phyloP scores from a whole-genome alignment of 2,113 vertebrate genomes.

The Epinephelus cyanopodus region DNA sequence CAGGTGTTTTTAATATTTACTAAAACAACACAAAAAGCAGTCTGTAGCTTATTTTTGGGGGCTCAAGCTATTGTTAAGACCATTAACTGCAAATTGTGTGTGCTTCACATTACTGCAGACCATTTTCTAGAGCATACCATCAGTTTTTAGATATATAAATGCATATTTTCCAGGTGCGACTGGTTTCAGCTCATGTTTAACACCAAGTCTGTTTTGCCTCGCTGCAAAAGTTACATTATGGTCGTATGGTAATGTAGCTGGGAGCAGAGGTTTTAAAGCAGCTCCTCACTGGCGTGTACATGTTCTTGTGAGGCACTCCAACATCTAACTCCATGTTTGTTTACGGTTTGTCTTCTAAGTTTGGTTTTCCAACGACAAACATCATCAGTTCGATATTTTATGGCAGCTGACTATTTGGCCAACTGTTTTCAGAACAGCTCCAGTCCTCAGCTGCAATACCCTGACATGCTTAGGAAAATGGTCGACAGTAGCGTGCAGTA shows the following conservation, averaged over 20 bases:
- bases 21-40: constrained; percentile 16
- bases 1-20: constrained; percentile 11
- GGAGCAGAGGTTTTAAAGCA: not conserved
- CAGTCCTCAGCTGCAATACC: not conserved
- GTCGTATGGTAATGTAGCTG: not conserved
- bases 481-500: not conserved
- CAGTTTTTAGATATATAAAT: constrained; percentile 6
- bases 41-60: not conserved
- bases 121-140: constrained; percentile 7
- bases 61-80: not conserved
- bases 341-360: not conserved
- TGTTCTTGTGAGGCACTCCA: no score
- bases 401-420: not conserved
- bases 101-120: not conserved
- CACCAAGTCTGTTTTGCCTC: not conserved
- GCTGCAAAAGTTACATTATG: not conserved
- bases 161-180: constrained; percentile 11
- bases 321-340: not conserved
- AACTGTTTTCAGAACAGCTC: not conserved
- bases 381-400: not conserved
- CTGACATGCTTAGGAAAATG: not conserved
- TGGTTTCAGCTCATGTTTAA: not conserved
- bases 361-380: not conserved
- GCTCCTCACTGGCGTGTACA: not conserved
- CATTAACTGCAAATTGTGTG: constrained; percentile 14